phyloP scores from a whole-genome alignment of 2,113 vertebrate genomes.

The Leucopsar rothschildi region DNA sequence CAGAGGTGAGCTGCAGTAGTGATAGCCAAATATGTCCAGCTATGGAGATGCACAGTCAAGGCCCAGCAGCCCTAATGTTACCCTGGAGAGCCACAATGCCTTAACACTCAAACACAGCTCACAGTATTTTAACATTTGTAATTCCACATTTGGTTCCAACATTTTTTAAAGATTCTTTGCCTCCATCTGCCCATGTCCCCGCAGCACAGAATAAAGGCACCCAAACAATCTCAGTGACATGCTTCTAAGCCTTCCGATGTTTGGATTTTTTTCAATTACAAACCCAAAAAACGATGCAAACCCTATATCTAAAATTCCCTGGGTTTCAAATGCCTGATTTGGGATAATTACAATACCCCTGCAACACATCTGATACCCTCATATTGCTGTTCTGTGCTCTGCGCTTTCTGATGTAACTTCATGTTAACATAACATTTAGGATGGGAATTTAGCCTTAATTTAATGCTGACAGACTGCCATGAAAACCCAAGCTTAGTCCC shows the following conservation, averaged over 20 bases:
- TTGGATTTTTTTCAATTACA: slow-evolving; percentile 12
- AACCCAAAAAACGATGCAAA: neutral
- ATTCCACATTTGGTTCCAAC: neutral
- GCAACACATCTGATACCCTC: slow-evolving; percentile 18
- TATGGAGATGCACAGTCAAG: neutral
- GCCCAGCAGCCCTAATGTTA: neutral
- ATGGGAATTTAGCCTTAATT: slow-evolving; percentile 43
- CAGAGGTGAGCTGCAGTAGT: neutral
- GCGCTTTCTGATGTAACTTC: slow-evolving; percentile 23
- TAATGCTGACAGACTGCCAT: slow-evolving; percentile 1
- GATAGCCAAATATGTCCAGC: neutral
- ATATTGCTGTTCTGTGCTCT: slow-evolving; percentile 14
- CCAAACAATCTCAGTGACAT: neutral
- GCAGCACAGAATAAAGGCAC: neutral
- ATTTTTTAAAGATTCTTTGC: neutral
- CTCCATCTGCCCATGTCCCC: neutral
- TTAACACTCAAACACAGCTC: neutral
- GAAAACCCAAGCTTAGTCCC: neutral
- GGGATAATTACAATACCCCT: slow-evolving; percentile 13
- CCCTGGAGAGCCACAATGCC: neutral
- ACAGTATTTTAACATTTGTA: neutral
- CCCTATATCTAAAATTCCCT: slow-evolving; percentile 3
- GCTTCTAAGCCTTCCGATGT: neutral
- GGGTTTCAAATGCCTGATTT: slow-evolving; percentile 30
- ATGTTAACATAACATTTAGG: slow-evolving; percentile 17